Evolutionary conservation across 2,797 vertebrate genomes (phyloP), one percentile per base, ranked within the genome.

Genomic region (Miichthys miiuy): DNA sequence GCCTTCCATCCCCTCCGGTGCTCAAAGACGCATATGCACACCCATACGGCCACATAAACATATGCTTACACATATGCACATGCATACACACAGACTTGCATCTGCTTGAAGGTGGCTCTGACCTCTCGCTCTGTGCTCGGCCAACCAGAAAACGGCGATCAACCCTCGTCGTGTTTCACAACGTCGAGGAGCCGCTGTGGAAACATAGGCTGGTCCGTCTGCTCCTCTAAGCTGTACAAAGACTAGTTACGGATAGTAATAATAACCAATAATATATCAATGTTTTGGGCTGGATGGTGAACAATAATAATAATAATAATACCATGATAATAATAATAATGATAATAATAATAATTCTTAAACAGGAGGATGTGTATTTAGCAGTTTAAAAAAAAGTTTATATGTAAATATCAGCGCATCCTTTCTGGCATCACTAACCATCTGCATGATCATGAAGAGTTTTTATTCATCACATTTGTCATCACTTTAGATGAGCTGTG

Each of bases 351-450:
- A 92, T 92, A 75, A 92, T 86, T 87, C 89, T 63, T 82, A 76
- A 92, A 91, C 81, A 71, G 89, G 89, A 93, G 91, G 93, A 92
- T 88, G 89, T 94, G 92, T 94, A 94, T 93, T 93, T 93, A 96
- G 94, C 92, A 85, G 93, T 95, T 94, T 83, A 81, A 92, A 83
- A 87, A 93, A 91, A 93, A 87, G 91, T 95, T 94, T 96, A 95
- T 95, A 94, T 96, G 95, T 96, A 96, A 95, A 96, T 96, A 96
- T 94, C 88, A 91, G 88, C 88, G 80, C 93, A 89, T 93, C 85
- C 85, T 94, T 95, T 93, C 84, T 91, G 86, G 87, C 84, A 73
- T 91, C 92, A 91, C 91, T 93, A 92, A 93, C 82, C 91, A 91
- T 93, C 88, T 93, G 92, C 94, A 94, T 94, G 94, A 90, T 68